phyloP scores from a whole-genome alignment of 2,888 invertebrate species.

The Hylaea fasciaria region DNA sequence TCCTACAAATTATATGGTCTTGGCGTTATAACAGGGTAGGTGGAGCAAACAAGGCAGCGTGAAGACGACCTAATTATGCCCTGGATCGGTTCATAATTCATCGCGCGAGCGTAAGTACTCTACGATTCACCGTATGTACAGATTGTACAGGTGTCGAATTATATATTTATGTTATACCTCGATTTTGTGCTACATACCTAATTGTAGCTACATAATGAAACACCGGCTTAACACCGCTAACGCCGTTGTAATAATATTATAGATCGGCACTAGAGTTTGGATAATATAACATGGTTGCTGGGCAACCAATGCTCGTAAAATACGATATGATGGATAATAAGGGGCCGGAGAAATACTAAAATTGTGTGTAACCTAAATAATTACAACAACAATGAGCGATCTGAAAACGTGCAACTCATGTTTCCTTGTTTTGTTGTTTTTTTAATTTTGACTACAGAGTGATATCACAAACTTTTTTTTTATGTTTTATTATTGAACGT shows the following conservation, averaged over 20 bases:
- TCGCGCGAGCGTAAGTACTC: conserved; percentile 44
- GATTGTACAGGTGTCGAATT: too few relatives aligned
- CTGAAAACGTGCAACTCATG: too few relatives aligned
- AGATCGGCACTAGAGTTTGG: conserved; percentile 39
- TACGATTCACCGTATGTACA: conserved; percentile 45
- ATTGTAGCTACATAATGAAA: too few relatives aligned
- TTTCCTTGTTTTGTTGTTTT: too few relatives aligned
- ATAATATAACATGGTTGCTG: conserved; percentile 43
- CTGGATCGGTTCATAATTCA: conserved; percentile 62
- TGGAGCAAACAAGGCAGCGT: conserved; percentile 38
- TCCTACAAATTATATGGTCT: conserved; percentile 21
- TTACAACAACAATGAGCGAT: too few relatives aligned
- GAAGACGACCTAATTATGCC: conserved; percentile 65
- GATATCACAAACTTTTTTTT: too few relatives aligned
- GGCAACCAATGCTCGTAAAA: conserved; percentile 45
- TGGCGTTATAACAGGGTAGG: conserved; percentile 31
- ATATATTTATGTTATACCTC: too few relatives aligned
- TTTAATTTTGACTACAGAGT: too few relatives aligned
- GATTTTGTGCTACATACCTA: conserved; percentile 13
- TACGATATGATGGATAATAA: conserved; percentile 10
- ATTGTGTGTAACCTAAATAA: too few relatives aligned
- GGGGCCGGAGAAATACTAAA: too few relatives aligned
- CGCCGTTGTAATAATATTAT: conserved; percentile 5
- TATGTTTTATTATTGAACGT: too few relatives aligned
- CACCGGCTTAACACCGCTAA: conserved; percentile 12